Conservation (phyloP, 1,140 invertebrate species). For the Hirudo medicinalis region DNA sequence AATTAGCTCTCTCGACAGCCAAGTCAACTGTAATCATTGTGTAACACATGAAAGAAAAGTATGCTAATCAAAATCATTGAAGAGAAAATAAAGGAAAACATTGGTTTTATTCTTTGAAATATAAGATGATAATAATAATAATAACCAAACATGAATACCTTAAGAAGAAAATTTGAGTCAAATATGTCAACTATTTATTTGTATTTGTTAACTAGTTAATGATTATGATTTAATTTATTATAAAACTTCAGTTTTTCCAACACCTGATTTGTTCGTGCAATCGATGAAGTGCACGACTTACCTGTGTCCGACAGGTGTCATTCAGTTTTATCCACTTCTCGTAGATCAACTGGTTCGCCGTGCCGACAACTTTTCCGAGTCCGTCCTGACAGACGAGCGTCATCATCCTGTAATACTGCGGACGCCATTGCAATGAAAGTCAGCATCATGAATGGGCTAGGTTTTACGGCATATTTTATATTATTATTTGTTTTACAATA, state of each 20-base stretch:
- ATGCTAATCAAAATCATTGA: too few relatives aligned
- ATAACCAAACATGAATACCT: too few relatives aligned
- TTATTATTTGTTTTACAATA: slow-evolving; percentile 18
- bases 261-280: too few relatives aligned
- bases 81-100: too few relatives aligned
- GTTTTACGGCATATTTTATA: background rate
- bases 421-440: slow-evolving; percentile 26
- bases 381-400: slow-evolving; percentile 77
- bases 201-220: too few relatives aligned
- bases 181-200: too few relatives aligned
- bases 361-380: slow-evolving; percentile 60
- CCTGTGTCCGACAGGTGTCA: slow-evolving; percentile 62
- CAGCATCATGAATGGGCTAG: background rate
- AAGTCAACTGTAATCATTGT: slow-evolving; percentile 36
- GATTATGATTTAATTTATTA: too few relatives aligned
- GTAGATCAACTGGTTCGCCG: slow-evolving; percentile 67
- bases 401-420: slow-evolving; percentile 70
- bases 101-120: too few relatives aligned
- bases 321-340: slow-evolving; percentile 76
- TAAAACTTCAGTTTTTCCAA: too few relatives aligned
- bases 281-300: slow-evolving; percentile 19
- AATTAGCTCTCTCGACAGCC: slow-evolving; percentile 63
- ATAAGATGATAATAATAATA: too few relatives aligned
- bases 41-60: too few relatives aligned
- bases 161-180: too few relatives aligned